Evolutionary conservation across 2,797 vertebrate genomes (phyloP), one percentile per base, ranked within the genome.

Genomic region (Nothura maculosa): DNA sequence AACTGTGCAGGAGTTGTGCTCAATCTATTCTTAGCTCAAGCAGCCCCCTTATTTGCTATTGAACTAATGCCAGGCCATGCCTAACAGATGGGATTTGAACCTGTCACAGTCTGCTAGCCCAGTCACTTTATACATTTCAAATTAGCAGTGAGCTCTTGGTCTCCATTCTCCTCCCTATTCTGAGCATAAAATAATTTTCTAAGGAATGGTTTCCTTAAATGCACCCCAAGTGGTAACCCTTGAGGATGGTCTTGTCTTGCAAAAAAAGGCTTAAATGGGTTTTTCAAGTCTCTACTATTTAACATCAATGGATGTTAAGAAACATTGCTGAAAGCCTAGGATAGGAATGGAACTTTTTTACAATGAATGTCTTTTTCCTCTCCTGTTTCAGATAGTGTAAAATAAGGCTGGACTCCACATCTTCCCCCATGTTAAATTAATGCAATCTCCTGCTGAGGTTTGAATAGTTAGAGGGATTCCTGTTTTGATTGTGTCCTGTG

Each of bases 231-330:
- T 2, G 2, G 50, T 55, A 72, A 43, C 60, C 42, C 50, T 73
- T 78, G 62, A 83, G 84, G 82, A 57, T 68, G 57, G 36, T 11
- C 20, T 27, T 32, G 48, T 64, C 54, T 85, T 85, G 67, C 42
- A 75, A 89, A 93, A 87, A 58, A 72, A 63, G 15, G 48, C 21
- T 88, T 88, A 62, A 89, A 75, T 77, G 40, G 58, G 21, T 69
- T 76, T 38, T 92, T 76, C 34, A 72, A 43, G 63, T 91, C 89
- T 40, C 30, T 85, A 74, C 28, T 84, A 55, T 73, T 95, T 95
- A 78, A 30, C 11, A 34, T 88, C 77, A 89, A 19, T 6, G 42
- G 68, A 72, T 82, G 27, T 81, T 90, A 80, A 0, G 1, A 92
- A 82, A 84, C 83, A 63, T 72, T 38, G 54, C 45, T 92, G 64